Evolutionary conservation across 2,888 invertebrate genomes (phyloP).

Genomic region (Aleiodes alternator): DNA sequence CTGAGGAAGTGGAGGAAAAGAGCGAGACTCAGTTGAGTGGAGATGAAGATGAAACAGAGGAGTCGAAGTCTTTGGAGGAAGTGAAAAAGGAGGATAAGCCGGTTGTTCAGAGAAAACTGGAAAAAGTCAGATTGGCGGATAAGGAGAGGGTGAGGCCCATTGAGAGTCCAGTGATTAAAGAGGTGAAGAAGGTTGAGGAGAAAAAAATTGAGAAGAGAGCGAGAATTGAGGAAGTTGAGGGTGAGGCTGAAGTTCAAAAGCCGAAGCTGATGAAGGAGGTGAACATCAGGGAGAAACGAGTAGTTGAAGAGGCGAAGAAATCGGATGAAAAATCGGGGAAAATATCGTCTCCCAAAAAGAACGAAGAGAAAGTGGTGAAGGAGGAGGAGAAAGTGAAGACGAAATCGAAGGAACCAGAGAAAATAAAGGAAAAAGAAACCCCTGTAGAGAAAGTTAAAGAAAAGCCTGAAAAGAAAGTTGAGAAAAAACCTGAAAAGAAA

Average conservation of each 20-base stretch:
- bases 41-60: slow-evolving; percentile 52
- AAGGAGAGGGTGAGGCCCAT: slow-evolving; percentile 61
- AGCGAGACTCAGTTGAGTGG: slow-evolving; percentile 41
- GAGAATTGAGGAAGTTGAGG: slow-evolving; percentile 49
- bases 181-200: slow-evolving; percentile 18
- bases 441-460: not conserved
- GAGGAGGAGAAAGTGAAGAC: slow-evolving; percentile 40
- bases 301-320: slow-evolving; percentile 41
- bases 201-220: slow-evolving; percentile 34
- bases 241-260: slow-evolving; percentile 4
- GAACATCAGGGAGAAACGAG: slow-evolving; percentile 46
- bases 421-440: slow-evolving; percentile 2
- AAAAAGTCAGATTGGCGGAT: slow-evolving; percentile 67
- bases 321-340: slow-evolving; percentile 54
- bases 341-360: slow-evolving; percentile 10
- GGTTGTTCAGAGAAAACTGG: slow-evolving; percentile 58
- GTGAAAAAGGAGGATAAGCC: slow-evolving; percentile 25
- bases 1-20: slow-evolving; percentile 6
- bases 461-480: not conserved
- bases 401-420: slow-evolving; percentile 42
- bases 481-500: not conserved
- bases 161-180: slow-evolving; percentile 43
- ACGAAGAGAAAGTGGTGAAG: slow-evolving; percentile 27
- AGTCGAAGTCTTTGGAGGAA: slow-evolving; percentile 48
- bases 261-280: slow-evolving; percentile 39